Base-by-base conservation (phyloP, 2,888 invertebrate genomes). In the Eurytoma californica region DNA sequence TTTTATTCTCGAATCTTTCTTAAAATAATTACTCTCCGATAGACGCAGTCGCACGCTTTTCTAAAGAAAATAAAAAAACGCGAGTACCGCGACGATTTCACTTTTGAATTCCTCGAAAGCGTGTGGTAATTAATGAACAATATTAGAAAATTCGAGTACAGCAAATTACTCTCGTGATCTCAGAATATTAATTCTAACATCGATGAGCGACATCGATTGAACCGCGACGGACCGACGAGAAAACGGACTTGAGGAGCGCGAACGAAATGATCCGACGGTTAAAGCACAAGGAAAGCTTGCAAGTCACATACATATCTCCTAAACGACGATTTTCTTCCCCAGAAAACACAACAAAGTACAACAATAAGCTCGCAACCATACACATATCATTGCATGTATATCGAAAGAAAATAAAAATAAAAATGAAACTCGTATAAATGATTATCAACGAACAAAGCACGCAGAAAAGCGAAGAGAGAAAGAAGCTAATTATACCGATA, bases 331-430 rank as follows among this genome's bases (percentile, higher is more conserved):
- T 61, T 69, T 61, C 61, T 72, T 58, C 53, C 57, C 39, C 39
- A 60, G 39, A 65, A 66, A 39, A n/a, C 65, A 66, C 65, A 66
- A 77, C 39, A 39, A 72, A 70, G 74, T 77, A 80, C 73, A 80
- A 80, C n/a, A 74, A 68, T 73, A 80, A 73, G 53, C 67, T 74
- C 73, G 70, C 47, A 69, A 80, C 65, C 14, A 16, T 65, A 80
- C 61, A 80, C 80, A 80, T 75, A 80, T 80, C 80, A 80, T 80
- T 77, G 67, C 77, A 80, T 14, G 72, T 72, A 47, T 74, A 68
- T 67, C 58, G 58, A 47, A 60, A 24, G 51, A 39, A 9, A 9
- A 9, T 1, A 9, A 1, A 39, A 39, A 39, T 39, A 39, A 39
- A 30, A 39, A 39, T 7, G 9, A 39, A 39, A 39, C 49, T 53